Evolutionary conservation across 2,797 vertebrate species (phyloP), one percentile per base, ranked within the genome.

Genomic region (Euphonia xanthogaster): DNA sequence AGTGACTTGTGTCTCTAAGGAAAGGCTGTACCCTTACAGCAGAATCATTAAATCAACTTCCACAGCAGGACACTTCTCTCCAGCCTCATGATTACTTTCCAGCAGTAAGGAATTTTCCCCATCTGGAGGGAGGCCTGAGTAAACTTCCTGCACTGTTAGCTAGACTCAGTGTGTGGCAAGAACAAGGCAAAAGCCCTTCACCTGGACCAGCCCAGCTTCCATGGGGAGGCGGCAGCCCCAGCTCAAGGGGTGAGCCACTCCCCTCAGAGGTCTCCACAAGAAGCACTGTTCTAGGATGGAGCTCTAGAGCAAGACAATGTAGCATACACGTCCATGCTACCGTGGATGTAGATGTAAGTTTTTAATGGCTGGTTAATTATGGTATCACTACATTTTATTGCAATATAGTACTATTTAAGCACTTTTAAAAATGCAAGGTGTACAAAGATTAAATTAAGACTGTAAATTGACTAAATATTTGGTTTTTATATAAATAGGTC

Each of bases 401-500:
- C 98, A 98, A 98, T 98, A 98, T 98, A 98, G 98, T 98, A 98
- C 98, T 98, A 98, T 98, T 97, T 98, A 98, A 98, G 98, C 98
- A 98, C 98, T 98, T 97, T 97, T 98, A 98, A 98, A 98, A 98
- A 98, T 98, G 98, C 98, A 98, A 97, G 98, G 98, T 98, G 97
- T 98, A 98, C 98, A 98, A 98, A 98, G 98, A 98, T 98, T 98
- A 98, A 97, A 98, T 98, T 98, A 98, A 98, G 98, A 98, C 98
- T 95, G 98, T 98, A 98, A 98, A 98, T 97, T 98, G 98, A 98
- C 98, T 98, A 98, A 98, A 98, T 98, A 98, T 99, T 99, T 99
- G 98, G 98, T 98, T 99, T 98, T 99, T 99, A 98, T 98, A 98
- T 98, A 98, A 98, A 98, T 98, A 98, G 98, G 98, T 98, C 97